These are phyloP conservation scores for Microtus richardsoni DNA, from an alignment of 2,113 vertebrate genomes.

Conservation along the genomic window DNA sequence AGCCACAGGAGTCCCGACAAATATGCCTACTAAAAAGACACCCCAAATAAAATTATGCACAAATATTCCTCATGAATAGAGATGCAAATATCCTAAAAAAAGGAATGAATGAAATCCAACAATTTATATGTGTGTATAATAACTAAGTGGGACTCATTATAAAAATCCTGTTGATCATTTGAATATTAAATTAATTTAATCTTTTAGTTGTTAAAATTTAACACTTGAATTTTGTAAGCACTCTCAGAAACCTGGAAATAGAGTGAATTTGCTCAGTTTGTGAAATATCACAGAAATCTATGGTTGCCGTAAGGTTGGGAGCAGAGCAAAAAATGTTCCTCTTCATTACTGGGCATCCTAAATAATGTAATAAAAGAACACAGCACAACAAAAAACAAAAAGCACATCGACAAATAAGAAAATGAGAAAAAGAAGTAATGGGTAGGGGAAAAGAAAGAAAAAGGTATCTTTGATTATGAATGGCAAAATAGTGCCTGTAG, in stretches of 20 bases:
- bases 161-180: background rate
- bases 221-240: background rate
- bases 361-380: background rate
- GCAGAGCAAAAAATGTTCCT: fast-evolving
- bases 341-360: background rate
- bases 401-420: background rate
- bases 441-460: background rate
- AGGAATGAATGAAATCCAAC: background rate
- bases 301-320: too few relatives aligned
- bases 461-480: background rate
- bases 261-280: background rate
- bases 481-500: background rate
- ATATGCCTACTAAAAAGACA: background rate
- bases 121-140: background rate
- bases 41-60: background rate
- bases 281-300: background rate
- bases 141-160: background rate
- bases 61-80: background rate
- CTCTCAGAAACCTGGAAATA: background rate
- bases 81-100: background rate
- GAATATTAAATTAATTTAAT: background rate
- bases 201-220: background rate
- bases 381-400: background rate
- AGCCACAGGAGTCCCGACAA: background rate
- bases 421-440: background rate